A percentile compares a stretch with the other conserved stretches of the same genome.
Evolutionary conservation across 2,797 vertebrate species (phyloP).

Genomic region (Mus minutoides): DNA sequence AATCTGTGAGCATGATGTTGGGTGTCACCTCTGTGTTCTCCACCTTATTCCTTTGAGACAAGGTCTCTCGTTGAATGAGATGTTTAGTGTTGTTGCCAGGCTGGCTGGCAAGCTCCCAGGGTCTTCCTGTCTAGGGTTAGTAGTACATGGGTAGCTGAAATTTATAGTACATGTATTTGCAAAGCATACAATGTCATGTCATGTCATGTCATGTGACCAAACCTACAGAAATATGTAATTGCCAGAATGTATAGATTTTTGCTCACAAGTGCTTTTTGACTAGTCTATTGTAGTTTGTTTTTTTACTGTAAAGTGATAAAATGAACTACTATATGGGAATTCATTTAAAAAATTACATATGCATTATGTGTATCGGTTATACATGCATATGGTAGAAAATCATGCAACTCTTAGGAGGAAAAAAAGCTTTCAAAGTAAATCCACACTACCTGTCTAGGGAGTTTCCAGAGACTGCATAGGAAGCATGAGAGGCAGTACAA

Average conservation of each 20-base stretch:
- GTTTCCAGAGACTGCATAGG: not conserved
- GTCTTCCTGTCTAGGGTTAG: not conserved
- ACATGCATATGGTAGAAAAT: not conserved
- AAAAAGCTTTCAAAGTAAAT: not conserved
- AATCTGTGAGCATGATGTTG: not conserved
- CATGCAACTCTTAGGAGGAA: not conserved
- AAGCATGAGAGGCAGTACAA: not conserved
- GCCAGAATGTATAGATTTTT: not conserved
- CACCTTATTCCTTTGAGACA: not conserved
- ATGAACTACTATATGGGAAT: not conserved
- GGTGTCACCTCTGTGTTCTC: not conserved
- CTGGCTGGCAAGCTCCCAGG: not conserved
- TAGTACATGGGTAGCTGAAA: not conserved
- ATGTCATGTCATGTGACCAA: not conserved
- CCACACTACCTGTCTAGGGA: not conserved
- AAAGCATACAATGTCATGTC: not conserved
- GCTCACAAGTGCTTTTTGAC: constrained; percentile 15
- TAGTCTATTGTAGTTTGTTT: not conserved
- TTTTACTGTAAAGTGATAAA: not conserved
- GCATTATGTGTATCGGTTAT: too few relatives aligned
- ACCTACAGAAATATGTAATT: not conserved
- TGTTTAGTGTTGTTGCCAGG: not conserved
- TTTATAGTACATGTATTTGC: not conserved
- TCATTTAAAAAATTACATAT: not conserved
- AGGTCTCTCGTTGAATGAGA: not conserved